Conservation (phyloP, 2,797 vertebrate genomes). For the Lutjanus campechanus region DNA sequence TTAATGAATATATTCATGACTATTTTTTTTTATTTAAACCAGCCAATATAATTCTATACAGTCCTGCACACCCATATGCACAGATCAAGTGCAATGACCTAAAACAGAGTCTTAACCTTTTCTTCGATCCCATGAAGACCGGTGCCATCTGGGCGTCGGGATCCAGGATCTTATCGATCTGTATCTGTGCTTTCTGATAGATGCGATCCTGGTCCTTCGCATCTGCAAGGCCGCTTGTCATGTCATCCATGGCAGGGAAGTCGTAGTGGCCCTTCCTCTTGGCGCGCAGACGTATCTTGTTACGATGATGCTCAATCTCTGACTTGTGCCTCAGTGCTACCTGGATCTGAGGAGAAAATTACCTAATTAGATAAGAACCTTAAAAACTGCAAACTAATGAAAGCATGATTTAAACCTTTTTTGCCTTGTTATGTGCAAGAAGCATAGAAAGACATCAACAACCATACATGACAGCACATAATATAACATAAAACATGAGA, state of each 20-base stretch:
- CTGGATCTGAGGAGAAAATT: conserved; percentile 88
- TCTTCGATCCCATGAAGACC: conserved; percentile 93
- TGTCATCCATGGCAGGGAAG: conserved; percentile 94
- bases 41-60: not conserved
- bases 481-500: no score
- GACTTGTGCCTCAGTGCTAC: conserved; percentile 97
- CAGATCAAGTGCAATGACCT: not conserved
- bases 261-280: conserved; percentile 99
- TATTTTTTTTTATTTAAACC: not conserved
- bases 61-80: not conserved
- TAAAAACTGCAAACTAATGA: not conserved
- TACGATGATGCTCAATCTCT: conserved; percentile 98
- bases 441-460: no score
- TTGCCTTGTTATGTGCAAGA: no score
- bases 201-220: conserved; percentile 92
- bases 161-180: conserved; percentile 98
- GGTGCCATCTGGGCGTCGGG: conserved; percentile 89
- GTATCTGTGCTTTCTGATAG: conserved; percentile 95
- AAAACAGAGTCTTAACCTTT: conserved; percentile 86
- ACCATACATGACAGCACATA: no score
- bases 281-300: conserved; percentile 97
- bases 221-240: conserved; percentile 85
- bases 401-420: no score
- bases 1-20: rapidly evolving
- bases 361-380: not conserved